Percentiles rank a stretch among this genome's conserved stretches.
Conservation (phyloP, 2,888 invertebrate species). For the Hanleya hanleyi region DNA sequence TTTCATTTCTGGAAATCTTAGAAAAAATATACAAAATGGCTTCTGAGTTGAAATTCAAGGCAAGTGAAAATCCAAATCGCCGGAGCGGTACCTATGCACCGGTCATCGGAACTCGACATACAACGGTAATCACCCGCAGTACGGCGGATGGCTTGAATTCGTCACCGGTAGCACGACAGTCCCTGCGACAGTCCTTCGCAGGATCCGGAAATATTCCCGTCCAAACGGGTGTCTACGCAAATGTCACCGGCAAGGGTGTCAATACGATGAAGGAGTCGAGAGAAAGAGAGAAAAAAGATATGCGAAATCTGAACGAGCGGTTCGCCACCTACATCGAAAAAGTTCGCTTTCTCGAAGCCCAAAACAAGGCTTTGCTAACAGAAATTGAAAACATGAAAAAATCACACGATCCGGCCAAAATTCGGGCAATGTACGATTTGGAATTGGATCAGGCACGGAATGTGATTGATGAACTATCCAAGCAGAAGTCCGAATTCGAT, state of each 20-base stretch:
- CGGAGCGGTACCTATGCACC: not conserved
- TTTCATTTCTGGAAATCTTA: no score
- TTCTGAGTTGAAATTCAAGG: no score
- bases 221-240: conserved; percentile 5
- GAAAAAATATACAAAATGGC: no score
- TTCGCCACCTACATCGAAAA: conserved; percentile 74
- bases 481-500: conserved; percentile 73
- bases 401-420: conserved; percentile 46
- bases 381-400: conserved; percentile 53
- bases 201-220: not conserved
- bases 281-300: conserved; percentile 74
- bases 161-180: not conserved
- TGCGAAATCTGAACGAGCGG: conserved; percentile 74
- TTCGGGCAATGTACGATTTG: conserved; percentile 70
- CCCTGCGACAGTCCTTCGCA: not conserved
- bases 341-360: conserved; percentile 65
- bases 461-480: conserved; percentile 72
- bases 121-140: not conserved
- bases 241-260: conserved; percentile 51
- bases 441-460: conserved; percentile 72
- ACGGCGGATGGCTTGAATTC: not conserved
- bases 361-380: conserved; percentile 57
- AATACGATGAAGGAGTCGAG: conserved; percentile 70
- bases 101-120: not conserved
- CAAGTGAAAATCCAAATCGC: no score